Percentiles rank a stretch among this genome's conserved stretches.
Conservation (phyloP, 2,797 vertebrate species). For the Smutsia temminckii region DNA sequence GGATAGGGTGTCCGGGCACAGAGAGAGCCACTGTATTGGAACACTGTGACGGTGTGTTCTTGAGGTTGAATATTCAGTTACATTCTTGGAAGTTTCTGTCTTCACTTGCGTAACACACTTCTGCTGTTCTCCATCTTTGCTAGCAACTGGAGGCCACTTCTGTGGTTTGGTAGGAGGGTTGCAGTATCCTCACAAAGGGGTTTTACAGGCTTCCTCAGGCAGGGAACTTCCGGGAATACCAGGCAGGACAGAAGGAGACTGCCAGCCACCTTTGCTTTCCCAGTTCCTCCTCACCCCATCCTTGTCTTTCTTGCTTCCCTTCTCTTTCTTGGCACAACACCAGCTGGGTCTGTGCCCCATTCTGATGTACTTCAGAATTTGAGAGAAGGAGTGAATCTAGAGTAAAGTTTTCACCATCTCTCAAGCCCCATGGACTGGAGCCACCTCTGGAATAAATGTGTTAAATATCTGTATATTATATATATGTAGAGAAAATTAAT, state of each 20-base stretch:
- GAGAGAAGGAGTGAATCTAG: conserved; percentile 54
- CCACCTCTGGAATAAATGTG: conserved; percentile 79
- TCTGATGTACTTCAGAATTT: neutral
- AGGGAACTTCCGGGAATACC: conserved; percentile 17
- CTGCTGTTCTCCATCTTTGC: neutral
- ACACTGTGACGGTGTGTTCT: neutral
- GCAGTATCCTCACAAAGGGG: neutral
- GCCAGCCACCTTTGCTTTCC: conserved; percentile 19
- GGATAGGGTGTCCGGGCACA: accelerated
- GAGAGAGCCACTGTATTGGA: neutral
- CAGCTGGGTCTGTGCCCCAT: neutral
- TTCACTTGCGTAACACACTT: neutral
- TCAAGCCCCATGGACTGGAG: conserved; percentile 73
- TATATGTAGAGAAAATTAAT: conserved; percentile 81
- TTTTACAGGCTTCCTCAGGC: conserved; percentile 7
- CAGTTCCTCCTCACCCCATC: neutral
- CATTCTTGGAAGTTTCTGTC: neutral
- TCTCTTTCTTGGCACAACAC: neutral
- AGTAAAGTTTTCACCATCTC: conserved; percentile 61
- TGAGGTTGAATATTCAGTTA: neutral
- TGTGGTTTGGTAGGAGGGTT: neutral
- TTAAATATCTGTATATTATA: conserved; percentile 82
- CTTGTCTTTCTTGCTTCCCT: conserved; percentile 26
- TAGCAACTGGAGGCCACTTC: neutral
- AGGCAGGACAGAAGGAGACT: conserved; percentile 32